Evolutionary conservation across 2,113 vertebrate genomes (phyloP), one percentile per base, ranked within the genome.

Genomic region (Amphiprion percula): DNA sequence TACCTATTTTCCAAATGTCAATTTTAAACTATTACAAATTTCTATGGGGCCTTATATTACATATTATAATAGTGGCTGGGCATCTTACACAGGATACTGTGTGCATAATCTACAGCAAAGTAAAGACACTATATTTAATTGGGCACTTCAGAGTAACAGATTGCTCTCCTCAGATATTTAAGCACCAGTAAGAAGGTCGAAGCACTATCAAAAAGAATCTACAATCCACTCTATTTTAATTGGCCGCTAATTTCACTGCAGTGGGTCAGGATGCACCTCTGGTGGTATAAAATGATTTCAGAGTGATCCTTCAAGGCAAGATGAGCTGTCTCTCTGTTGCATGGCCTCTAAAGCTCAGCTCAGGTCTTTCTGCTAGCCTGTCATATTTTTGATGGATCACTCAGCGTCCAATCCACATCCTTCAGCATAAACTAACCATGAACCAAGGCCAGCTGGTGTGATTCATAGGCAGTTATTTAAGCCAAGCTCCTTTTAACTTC

Each of bases 381-480:
- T 84, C 15, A 58, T 23, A 6, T 73, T 37, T 50, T 11, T 71
- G 61, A 80, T 71, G 23, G 60, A 67, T 88, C 65, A 72, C 61
- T 78, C 53, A 44, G 0, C 19, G 6, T 58, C 56, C 11, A 26
- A 50, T 28, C 21, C 46, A 53, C 61, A 62, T 24, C 37, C 16
- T 14, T 49, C 33, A 53, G 55, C 41, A 68, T n/a, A 49, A 79
- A 68, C 46, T 52, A 54, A 62, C 61, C 11, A 47, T 53, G 37
- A 58, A 41, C 46, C 65, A 41, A 75, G 53, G 60, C 46, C 82
- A 66, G 55, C 12, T 17, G 5, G 28, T 69, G 21, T 53, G 30
- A 59, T 30, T 71, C 37, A 46, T 14, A 28, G 5, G 21, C 55
- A 41, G 11, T 15, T 49, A 30, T n/a, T 70, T 10, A 26, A 56